These are phyloP conservation scores for Tenualosa ilisha DNA, from an alignment of 2,797 vertebrate genomes.

Conservation along the genomic window DNA sequence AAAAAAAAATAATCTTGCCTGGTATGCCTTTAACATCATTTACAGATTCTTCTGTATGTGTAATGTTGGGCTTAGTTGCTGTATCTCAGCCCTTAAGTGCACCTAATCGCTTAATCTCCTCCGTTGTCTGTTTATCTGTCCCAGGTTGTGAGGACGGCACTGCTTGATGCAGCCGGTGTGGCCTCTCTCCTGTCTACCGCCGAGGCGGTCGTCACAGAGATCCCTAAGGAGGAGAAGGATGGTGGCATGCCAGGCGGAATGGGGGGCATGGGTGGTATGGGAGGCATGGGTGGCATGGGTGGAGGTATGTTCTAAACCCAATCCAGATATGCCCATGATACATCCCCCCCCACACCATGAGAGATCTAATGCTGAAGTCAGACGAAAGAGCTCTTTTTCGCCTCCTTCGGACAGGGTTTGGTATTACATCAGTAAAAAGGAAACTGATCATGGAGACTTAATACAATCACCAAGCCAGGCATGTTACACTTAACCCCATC, in stretches of 20 bases:
- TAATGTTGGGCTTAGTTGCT: no score
- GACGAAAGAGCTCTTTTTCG: neutral
- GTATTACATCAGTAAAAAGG: neutral
- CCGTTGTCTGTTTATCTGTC: neutral
- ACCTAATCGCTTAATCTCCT: neutral
- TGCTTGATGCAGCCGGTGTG: constrained; percentile 92
- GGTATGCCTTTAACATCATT: no score
- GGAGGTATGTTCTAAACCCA: constrained; percentile 85
- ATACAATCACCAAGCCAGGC: neutral
- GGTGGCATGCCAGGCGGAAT: constrained; percentile 75
- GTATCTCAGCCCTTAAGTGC: neutral
- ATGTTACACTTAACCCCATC: neutral
- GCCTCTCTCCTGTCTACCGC: constrained; percentile 92
- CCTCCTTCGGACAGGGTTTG: neutral
- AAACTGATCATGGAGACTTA: neutral
- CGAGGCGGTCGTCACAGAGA: constrained; percentile 92
- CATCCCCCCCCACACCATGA: neutral
- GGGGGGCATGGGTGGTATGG: constrained; percentile 84
- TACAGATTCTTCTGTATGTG: no score
- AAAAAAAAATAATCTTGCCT: no score
- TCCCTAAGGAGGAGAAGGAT: constrained; percentile 96
- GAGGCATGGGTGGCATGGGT: constrained; percentile 79
- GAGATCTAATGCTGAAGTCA: neutral
- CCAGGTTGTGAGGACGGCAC: constrained; percentile 94
- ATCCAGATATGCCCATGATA: neutral